These are phyloP conservation scores for Strigamia crassipes DNA, from an alignment of 2,888 invertebrate species.

Conservation along the genomic window DNA sequence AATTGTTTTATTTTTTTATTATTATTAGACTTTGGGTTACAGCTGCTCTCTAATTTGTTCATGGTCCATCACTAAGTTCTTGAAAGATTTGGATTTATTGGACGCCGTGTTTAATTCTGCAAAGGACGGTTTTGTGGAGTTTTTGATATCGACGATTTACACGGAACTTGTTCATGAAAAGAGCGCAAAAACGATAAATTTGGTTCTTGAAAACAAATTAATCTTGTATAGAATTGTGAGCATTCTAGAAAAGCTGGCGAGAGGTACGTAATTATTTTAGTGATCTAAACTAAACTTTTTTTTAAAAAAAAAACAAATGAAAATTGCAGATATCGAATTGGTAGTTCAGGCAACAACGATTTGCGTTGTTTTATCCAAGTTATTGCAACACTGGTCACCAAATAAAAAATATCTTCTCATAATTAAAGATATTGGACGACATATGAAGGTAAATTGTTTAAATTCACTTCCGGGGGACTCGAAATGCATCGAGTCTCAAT, in stretches of 20 bases:
- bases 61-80: not conserved
- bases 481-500: no score
- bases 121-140: not conserved
- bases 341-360: not conserved
- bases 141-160: not conserved
- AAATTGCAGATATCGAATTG: not conserved
- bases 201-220: not conserved
- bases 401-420: not conserved
- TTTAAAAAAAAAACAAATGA: not conserved
- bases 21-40: not conserved
- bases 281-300: not conserved
- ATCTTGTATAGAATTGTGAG: not conserved
- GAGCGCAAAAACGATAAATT: not conserved
- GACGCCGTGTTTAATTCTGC: not conserved
- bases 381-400: not conserved
- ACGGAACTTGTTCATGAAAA: not conserved
- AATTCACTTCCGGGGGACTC: no score
- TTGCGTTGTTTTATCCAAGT: not conserved
- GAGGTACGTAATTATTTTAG: not conserved
- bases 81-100: slow-evolving; percentile 14
- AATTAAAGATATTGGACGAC: not conserved
- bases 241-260: not conserved
- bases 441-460: not conserved
- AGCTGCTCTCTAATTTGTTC: not conserved
- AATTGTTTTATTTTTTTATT: not conserved